A percentile compares a stretch with the other conserved stretches of the same genome.
Evolutionary conservation across 2,888 invertebrate genomes (phyloP).

Genomic region (Celastrina argiolus): DNA sequence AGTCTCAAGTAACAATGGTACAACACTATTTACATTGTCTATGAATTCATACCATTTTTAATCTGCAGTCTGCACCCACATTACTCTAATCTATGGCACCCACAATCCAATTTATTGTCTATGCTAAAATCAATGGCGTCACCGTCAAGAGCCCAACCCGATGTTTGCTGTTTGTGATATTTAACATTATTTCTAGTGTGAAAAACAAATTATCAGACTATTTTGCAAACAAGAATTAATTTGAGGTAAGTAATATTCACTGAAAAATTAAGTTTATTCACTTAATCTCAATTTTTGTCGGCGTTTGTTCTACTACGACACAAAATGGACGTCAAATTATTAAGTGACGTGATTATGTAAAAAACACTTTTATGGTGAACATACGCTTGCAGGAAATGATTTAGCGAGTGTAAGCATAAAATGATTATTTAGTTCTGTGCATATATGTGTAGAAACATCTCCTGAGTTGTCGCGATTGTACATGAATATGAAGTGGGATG

Average conservation of each 20-base stretch:
- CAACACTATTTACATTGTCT: too few relatives aligned
- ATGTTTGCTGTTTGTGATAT: constrained; percentile 52
- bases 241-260: constrained; percentile 44
- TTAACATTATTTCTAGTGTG: constrained; percentile 32
- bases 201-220: constrained; percentile 35
- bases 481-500: constrained; percentile 12
- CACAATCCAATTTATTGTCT: constrained; percentile 17
- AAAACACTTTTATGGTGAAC: constrained; percentile 22
- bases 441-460: neutral
- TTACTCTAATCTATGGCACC: too few relatives aligned
- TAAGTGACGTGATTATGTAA: constrained; percentile 72
- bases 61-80: too few relatives aligned
- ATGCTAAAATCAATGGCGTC: constrained; percentile 59
- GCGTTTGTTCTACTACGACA: constrained; percentile 44
- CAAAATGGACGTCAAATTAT: constrained; percentile 73
- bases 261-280: neutral
- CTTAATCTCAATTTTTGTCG: constrained; percentile 1
- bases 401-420: neutral
- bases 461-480: neutral
- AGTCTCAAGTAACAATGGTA: too few relatives aligned
- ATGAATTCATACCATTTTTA: too few relatives aligned
- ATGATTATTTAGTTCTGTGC: neutral
- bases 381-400: neutral
- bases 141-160: constrained; percentile 64
- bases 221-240: constrained; percentile 26